These are phyloP conservation scores for Hydractinia echinata DNA, from an alignment of 30 jellyfish, hydroid and myxozoan species.

Conservation along the genomic window DNA sequence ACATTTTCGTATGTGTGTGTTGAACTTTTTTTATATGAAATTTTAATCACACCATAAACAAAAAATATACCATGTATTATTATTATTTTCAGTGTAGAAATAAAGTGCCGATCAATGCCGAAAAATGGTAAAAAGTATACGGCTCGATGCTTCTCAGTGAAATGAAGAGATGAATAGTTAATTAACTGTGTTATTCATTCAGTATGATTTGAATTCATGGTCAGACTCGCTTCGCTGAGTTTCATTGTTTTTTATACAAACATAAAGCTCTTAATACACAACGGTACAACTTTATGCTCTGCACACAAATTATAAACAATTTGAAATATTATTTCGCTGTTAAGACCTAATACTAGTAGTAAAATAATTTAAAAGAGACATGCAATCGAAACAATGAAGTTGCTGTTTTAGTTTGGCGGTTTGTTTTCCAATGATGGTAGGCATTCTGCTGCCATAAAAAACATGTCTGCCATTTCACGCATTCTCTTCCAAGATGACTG, in stretches of 20 bases:
- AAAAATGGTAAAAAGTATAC: slow-evolving; percentile 16
- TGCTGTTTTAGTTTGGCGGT: too few species aligned
- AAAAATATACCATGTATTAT: too few species aligned
- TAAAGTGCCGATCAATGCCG: background rate
- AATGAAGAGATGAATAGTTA: slow-evolving; percentile 15
- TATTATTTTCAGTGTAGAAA: background rate
- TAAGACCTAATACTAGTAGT: too few species aligned
- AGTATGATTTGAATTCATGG: slow-evolving; percentile 37
- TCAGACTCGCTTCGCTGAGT: slow-evolving; percentile 35
- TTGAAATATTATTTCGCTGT: background rate
- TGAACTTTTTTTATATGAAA: too few species aligned
- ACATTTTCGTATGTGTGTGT: slow-evolving; percentile 49
- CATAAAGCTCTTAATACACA: slow-evolving; percentile 9
- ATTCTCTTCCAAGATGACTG: too few species aligned
- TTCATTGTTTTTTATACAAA: slow-evolving; percentile 16
- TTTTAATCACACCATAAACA: too few species aligned
- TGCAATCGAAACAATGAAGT: too few species aligned
- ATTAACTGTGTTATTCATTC: slow-evolving; percentile 24
- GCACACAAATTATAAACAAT: slow-evolving; percentile 16
- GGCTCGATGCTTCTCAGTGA: slow-evolving; percentile 39
- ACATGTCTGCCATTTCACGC: too few species aligned
- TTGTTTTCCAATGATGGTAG: too few species aligned
- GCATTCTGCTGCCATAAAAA: too few species aligned
- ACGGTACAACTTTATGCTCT: background rate
- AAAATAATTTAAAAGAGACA: too few species aligned